These are phyloP conservation scores for Gnatocerus cornutus DNA, from an alignment of 2,888 invertebrate genomes.

Conservation along the genomic window DNA sequence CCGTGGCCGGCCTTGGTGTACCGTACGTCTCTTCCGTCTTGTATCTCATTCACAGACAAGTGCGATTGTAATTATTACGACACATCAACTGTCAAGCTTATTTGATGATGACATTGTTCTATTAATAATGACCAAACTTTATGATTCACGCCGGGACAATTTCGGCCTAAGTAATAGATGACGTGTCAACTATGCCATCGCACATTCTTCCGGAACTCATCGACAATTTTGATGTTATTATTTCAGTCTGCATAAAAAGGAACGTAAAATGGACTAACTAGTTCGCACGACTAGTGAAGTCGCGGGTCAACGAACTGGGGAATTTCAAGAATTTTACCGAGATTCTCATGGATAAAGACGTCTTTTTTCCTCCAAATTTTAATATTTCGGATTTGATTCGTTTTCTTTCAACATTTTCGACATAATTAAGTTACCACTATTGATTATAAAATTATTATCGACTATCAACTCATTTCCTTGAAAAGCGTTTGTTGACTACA, in stretches of 20 bases:
- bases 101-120: conserved; percentile 22
- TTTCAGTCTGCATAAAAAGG: conserved; percentile 57
- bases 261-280: conserved; percentile 52
- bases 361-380: conserved; percentile 13
- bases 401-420: neutral
- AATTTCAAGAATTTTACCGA: conserved; percentile 54
- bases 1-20: conserved; percentile 52
- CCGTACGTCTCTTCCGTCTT: conserved; percentile 46
- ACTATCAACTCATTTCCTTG: no score
- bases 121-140: conserved; percentile 18
- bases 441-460: no score
- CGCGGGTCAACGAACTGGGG: conserved; percentile 60
- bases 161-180: conserved; percentile 1
- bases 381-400: neutral
- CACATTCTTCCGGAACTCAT: conserved; percentile 29
- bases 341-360: conserved; percentile 28
- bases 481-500: no score
- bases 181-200: conserved; percentile 20
- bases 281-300: conserved; percentile 45
- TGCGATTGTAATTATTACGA: conserved; percentile 46
- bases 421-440: no score
- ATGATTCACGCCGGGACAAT: conserved; percentile 20
- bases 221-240: conserved; percentile 40
- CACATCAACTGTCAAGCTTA: conserved; percentile 21
- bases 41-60: conserved; percentile 47